These are phyloP conservation scores for Aporophyla nigra DNA, from an alignment of 2,888 invertebrate genomes.

Conservation along the genomic window DNA sequence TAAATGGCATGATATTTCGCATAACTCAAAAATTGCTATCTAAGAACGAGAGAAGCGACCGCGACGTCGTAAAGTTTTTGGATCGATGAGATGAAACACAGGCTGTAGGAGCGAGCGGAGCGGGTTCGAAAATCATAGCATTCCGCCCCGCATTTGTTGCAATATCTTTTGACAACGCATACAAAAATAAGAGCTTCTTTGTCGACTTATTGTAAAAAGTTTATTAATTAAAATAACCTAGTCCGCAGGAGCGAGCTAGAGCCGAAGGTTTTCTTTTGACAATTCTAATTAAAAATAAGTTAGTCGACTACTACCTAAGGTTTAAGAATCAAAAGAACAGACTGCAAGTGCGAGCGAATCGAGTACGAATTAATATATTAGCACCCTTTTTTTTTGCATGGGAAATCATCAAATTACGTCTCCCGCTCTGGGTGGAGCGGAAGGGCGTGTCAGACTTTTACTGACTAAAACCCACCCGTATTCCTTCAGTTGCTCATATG, in stretches of 20 bases:
- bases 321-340: neutral
- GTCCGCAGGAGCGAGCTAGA: neutral
- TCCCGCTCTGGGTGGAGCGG: too few species aligned
- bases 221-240: neutral
- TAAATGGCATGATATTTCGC: neutral
- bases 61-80: neutral
- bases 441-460: too few species aligned
- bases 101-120: neutral
- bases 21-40: neutral
- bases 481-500: too few species aligned
- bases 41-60: neutral
- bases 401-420: too few species aligned
- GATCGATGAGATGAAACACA: neutral
- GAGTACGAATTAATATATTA: neutral
- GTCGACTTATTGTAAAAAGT: neutral
- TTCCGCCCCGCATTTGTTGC: neutral
- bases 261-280: neutral
- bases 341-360: neutral
- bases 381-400: too few species aligned
- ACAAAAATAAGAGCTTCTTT: neutral
- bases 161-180: too few species aligned
- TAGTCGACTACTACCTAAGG: neutral
- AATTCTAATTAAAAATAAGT: neutral
- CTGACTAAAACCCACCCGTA: too few species aligned
- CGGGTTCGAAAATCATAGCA: neutral